These are phyloP conservation scores for Pseudomyrmex gracilis DNA, from an alignment of 1,140 invertebrate species.

Conservation along the genomic window DNA sequence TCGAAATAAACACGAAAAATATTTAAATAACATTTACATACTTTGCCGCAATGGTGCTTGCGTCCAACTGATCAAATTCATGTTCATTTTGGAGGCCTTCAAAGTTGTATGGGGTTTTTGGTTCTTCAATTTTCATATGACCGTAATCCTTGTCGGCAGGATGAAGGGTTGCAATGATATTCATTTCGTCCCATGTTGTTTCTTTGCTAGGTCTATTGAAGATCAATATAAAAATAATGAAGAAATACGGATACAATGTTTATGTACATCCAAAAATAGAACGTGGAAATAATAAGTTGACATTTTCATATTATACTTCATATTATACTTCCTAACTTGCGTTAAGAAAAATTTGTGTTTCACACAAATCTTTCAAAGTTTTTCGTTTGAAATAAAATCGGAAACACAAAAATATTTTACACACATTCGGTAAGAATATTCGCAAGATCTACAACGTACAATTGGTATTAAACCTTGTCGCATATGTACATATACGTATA, in stretches of 20 bases:
- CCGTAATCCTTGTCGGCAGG: conserved; percentile 99
- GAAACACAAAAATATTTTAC: too few species aligned
- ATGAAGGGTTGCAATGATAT: conserved; percentile 99
- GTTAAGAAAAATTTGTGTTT: too few species aligned
- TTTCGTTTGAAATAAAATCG: too few species aligned
- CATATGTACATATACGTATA: too few species aligned
- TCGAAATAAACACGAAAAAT: not conserved
- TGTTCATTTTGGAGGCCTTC: conserved; percentile 89
- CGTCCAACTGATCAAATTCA: conserved; percentile 91
- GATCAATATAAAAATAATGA: conserved; percentile 49
- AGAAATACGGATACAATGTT: not conserved
- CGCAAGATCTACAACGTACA: too few species aligned
- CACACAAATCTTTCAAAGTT: too few species aligned
- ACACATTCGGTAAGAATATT: too few species aligned
- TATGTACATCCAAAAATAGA: conserved; percentile 22
- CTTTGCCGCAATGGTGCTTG: conserved; percentile 92
- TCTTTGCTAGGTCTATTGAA: conserved; percentile 89
- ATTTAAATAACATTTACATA: conserved; percentile 77
- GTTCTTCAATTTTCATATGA: conserved; percentile 99
- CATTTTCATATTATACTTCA: too few species aligned
- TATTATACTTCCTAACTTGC: too few species aligned
- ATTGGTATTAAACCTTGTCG: too few species aligned
- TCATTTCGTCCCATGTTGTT: conserved; percentile 99
- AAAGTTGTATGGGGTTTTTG: conserved; percentile 97
- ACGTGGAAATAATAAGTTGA: not conserved